phyloP scores from a whole-genome alignment of 2,113 vertebrate species.

The Ameiurus melas region DNA sequence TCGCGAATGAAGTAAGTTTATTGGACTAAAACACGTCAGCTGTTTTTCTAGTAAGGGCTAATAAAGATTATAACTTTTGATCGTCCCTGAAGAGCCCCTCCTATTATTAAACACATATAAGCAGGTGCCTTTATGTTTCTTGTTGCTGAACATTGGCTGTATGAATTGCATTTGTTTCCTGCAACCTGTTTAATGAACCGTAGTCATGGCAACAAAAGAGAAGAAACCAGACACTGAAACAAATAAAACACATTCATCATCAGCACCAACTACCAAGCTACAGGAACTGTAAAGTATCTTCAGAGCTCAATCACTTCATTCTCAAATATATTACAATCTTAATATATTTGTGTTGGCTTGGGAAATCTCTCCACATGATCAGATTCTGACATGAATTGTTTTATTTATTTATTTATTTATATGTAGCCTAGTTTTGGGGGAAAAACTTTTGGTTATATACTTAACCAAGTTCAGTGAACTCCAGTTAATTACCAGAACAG shows the following conservation, averaged over 20 bases:
- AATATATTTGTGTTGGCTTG: neutral
- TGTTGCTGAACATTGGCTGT: neutral
- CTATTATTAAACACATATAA: neutral
- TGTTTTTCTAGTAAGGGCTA: neutral
- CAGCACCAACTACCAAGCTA: conserved; percentile 89
- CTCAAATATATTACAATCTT: neutral
- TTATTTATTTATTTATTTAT: no score
- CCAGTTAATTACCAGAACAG: neutral
- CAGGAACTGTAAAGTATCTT: conserved; percentile 71
- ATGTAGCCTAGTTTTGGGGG: no score
- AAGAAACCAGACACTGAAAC: conserved; percentile 93
- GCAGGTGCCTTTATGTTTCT: neutral
- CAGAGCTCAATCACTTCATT: neutral
- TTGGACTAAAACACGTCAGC: neutral
- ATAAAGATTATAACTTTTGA: neutral
- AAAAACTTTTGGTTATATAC: no score
- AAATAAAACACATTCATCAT: conserved; percentile 86
- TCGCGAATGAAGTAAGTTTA: neutral
- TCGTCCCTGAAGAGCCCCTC: neutral
- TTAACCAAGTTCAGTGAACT: neutral
- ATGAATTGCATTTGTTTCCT: conserved; percentile 23
- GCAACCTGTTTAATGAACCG: conserved; percentile 6
- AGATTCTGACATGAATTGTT: neutral
- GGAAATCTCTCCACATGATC: neutral
- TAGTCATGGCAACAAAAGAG: conserved; percentile 93